Base-by-base conservation (phyloP, 2,888 invertebrate species). In the Stictocephala bisonia region DNA sequence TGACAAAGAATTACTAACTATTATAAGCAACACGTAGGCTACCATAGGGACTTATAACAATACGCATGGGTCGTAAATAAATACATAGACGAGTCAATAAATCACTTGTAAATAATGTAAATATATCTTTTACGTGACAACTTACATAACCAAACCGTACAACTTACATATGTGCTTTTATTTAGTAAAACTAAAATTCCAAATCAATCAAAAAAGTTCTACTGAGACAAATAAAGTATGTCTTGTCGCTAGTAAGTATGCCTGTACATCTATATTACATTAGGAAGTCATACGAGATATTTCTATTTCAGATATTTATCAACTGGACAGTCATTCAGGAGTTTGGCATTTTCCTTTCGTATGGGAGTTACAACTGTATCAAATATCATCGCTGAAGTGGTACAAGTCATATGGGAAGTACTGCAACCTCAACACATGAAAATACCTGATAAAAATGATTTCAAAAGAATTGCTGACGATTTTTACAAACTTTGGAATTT, bases 311-410 rank as follows among this genome's bases (percentile, higher is more conserved):
- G 48, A 15, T 67, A 67, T 67, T 48, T 67, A 24, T 44, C 48
- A 40, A 67, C 67, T 51, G 67, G 67, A 48, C 48, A 67, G 27
- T 67, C 67, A 20, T 80, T 58, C 71, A 75, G 29, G 68, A 78
- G 27, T 80, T 78, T 24, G 44, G 72, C 13, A 56, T 81, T 50
- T 78, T 71, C 60, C 40, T 67, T 67, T 67, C 67, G 67, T 26
- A n/a, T 67, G 22, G 67, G 67, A 67, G 48, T 22, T 18, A 44
- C 48, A 48, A 67, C 48, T 26, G 48, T 67, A 48, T 67, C 67
- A 44, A 20, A 48, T 13, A 67, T 67, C 22, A 40, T 67, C 18
- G 20, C 20, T 48, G 67, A 67, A 67, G 67, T 67, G 18, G 41
- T 48, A n/a, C 26, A 67, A 48, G 48, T 48, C 22, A 67, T 67